Evolutionary conservation across 1,140 invertebrate genomes (phyloP), one percentile per base, ranked within the genome.

Genomic region (Drosophila miranda): DNA sequence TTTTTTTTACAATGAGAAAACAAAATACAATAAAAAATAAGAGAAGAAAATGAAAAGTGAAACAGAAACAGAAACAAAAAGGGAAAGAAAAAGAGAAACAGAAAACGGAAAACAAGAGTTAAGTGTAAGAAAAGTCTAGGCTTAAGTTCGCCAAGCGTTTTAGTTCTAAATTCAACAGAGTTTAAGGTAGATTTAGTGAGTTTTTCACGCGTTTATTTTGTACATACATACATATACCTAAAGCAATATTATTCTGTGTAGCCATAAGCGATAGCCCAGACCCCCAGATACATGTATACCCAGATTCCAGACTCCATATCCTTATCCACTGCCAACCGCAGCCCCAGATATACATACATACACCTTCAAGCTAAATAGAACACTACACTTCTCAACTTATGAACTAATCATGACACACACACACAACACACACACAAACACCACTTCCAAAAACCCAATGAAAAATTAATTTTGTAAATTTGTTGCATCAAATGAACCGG

Each of bases 381-480:
- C 51, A 46, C 66, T 19, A 34, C 30, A 34, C 46, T 23, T 30
- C 16, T 34, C 42, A 53, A 48, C 50, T 55, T 16, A 44, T 62
- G 64, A 55, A 62, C 51, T 44, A 71, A 70, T 60, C 19, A 34
- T 43, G 58, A 48, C 43, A 55, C 38, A 75, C 48, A 54, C 21
- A 7, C 23, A 6, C 4, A 1, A 26, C 5, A 26, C 43, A 44
- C 21, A 56, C 8, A 21, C 19, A 48, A 13, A 63, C 30, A 48
- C 21, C 45, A 48, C 11, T 49, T 30, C 44, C 54, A 58, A 70
- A 38, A 38, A 57, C 44, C 54, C 46, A 70, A 70, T 70, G 66
- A 68, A 74, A 74, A 74, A 76, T 67, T 75, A 75, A 60, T 87
- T 72, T 87, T 88, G 82, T 87, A 87, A 87, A 87, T 87, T 87